These are phyloP conservation scores for Crotalus helleri DNA, from an alignment of 2,113 vertebrate species.

Conservation along the genomic window DNA sequence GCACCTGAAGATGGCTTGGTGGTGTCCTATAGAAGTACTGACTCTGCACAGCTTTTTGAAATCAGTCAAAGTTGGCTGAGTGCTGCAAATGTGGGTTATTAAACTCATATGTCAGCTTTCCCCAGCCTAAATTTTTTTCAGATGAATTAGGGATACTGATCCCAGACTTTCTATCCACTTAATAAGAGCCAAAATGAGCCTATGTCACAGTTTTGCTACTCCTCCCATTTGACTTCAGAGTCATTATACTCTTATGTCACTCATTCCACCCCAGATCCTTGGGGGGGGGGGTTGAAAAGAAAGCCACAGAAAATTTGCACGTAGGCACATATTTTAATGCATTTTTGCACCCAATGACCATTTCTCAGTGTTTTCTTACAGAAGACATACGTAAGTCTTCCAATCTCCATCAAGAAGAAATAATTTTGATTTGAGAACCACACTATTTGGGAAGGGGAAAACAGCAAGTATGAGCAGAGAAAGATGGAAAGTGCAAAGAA, in stretches of 20 bases:
- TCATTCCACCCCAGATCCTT: not conserved
- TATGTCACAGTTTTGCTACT: not conserved
- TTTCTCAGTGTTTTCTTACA: not conserved
- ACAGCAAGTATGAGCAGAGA: not conserved
- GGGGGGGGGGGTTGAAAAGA: not conserved
- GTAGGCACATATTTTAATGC: not conserved
- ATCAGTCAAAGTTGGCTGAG: not conserved
- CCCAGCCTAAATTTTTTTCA: not conserved
- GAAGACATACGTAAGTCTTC: not conserved
- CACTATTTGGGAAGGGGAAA: not conserved
- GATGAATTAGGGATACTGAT: not conserved
- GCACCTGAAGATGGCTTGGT: not conserved
- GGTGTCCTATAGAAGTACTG: not conserved
- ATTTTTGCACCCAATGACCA: not conserved
- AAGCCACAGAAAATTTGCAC: not conserved
- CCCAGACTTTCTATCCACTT: not conserved
- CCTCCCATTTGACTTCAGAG: not conserved
- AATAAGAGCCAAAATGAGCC: not conserved
- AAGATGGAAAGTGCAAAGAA: not conserved
- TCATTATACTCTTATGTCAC: not conserved
- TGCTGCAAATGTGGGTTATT: not conserved
- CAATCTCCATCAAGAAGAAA: not conserved
- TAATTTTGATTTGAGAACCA: not conserved
- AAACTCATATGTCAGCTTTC: not conserved
- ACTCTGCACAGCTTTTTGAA: not conserved